Evolutionary conservation across 2,797 vertebrate species (phyloP).

Genomic region (Eupleurogrammus muticus): DNA sequence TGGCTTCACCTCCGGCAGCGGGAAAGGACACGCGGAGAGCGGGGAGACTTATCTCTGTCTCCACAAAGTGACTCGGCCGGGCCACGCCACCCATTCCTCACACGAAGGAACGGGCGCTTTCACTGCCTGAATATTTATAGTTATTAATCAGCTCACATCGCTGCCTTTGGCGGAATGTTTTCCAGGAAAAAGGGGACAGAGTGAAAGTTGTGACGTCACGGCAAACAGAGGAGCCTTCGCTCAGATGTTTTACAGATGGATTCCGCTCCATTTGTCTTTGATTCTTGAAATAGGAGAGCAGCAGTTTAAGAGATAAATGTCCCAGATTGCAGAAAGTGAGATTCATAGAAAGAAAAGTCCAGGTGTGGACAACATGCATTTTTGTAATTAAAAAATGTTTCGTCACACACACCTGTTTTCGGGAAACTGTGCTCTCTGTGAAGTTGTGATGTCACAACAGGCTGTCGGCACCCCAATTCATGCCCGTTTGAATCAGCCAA

Average conservation of each 20-base stretch:
- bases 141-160: conserved; percentile 59
- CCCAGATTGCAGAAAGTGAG: too few relatives aligned
- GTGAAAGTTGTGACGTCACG: conserved; percentile 44
- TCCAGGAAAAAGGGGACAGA: conserved; percentile 39
- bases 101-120: conserved; percentile 60
- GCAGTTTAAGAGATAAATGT: neutral
- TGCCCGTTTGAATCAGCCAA: too few relatives aligned
- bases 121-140: conserved; percentile 69
- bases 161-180: conserved; percentile 46
- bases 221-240: conserved; percentile 6
- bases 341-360: too few relatives aligned
- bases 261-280: neutral
- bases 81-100: conserved; percentile 58
- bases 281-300: conserved; percentile 3
- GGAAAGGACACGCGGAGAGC: conserved; percentile 51
- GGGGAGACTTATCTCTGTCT: conserved; percentile 48
- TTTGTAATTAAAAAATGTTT: too few relatives aligned
- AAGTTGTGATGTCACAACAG: too few relatives aligned
- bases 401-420: too few relatives aligned
- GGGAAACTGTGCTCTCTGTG: too few relatives aligned
- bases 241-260: conserved; percentile 12
- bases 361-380: too few relatives aligned
- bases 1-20: conserved; percentile 57
- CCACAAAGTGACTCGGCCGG: conserved; percentile 62
- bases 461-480: too few relatives aligned